Percentiles rank a stretch among this genome's conserved stretches.
These are phyloP conservation scores for Anodontia alba DNA, from an alignment of 2,888 invertebrate genomes.

Conservation along the genomic window DNA sequence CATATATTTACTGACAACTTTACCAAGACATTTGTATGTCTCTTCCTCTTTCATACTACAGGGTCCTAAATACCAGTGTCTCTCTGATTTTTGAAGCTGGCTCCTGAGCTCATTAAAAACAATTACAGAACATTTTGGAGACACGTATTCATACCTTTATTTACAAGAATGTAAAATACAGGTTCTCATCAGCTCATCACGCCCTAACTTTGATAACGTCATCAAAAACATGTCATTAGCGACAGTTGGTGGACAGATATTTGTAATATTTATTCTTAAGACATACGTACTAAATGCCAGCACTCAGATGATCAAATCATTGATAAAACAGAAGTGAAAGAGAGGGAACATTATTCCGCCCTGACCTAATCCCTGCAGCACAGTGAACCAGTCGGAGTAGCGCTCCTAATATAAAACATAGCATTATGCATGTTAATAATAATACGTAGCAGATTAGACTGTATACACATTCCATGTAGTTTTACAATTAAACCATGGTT, in stretches of 20 bases:
- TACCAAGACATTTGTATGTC: slow-evolving; percentile 20
- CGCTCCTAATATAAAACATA: neutral
- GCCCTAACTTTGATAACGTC: neutral
- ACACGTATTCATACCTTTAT: slow-evolving; percentile 32
- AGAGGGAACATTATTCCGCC: neutral
- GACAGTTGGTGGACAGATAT: slow-evolving; percentile 12
- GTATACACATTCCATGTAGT: neutral
- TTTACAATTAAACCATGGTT: slow-evolving; percentile 36
- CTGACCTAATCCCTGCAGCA: neutral
- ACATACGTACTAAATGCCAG: neutral
- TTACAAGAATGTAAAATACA: slow-evolving; percentile 26
- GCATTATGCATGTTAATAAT: neutral
- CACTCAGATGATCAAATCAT: neutral
- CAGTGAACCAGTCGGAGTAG: neutral
- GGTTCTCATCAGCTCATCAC: slow-evolving; percentile 16
- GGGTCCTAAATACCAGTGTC: neutral
- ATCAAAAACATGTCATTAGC: slow-evolving; percentile 35
- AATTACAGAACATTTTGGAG: slow-evolving; percentile 25
- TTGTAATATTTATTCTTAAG: neutral
- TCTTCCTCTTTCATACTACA: neutral
- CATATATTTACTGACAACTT: neutral
- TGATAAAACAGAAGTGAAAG: neutral
- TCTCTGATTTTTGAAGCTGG: neutral
- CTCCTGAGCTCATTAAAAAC: slow-evolving; percentile 6
- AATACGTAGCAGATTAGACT: neutral